Conservation (phyloP, 2,888 invertebrate genomes). For the Petrolisthes manimaculis region DNA sequence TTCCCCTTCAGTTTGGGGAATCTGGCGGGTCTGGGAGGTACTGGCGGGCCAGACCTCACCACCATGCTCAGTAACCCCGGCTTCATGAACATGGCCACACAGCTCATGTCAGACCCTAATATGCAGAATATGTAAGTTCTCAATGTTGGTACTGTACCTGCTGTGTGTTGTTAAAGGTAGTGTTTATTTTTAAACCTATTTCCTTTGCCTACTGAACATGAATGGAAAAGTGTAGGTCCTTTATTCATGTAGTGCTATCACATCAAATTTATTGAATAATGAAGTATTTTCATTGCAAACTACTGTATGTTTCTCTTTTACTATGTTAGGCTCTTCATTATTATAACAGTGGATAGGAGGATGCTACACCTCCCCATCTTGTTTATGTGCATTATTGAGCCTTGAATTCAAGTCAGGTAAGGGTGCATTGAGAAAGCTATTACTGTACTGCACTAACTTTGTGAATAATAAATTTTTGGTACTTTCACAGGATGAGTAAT, state of each 20-base stretch:
- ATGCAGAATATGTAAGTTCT: conserved; percentile 78
- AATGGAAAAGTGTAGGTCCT: too few species aligned
- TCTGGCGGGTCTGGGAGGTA: conserved; percentile 52
- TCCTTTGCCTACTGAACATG: neutral
- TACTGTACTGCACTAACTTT: conserved; percentile 6
- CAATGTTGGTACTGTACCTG: too few species aligned
- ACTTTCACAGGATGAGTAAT: conserved; percentile 73
- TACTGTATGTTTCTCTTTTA: too few species aligned
- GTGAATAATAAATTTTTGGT: neutral
- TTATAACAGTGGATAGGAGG: too few species aligned
- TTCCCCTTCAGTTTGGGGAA: conserved; percentile 29
- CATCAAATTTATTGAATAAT: too few species aligned
- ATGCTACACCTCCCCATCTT: too few species aligned
- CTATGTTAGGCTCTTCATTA: too few species aligned
- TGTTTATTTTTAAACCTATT: conserved; percentile 3
- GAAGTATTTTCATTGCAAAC: too few species aligned
- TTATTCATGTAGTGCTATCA: too few species aligned
- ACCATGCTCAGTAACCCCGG: conserved; percentile 84
- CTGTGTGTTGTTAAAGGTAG: conserved; percentile 3
- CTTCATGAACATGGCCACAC: conserved; percentile 85
- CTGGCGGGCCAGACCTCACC: conserved; percentile 74
- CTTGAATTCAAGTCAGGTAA: too few species aligned
- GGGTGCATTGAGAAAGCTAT: too few species aligned
- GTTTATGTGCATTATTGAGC: too few species aligned
- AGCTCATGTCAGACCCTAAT: conserved; percentile 86